Evolutionary conservation across 2,113 vertebrate species (phyloP).

Genomic region (Poeciliopsis occidentalis): DNA sequence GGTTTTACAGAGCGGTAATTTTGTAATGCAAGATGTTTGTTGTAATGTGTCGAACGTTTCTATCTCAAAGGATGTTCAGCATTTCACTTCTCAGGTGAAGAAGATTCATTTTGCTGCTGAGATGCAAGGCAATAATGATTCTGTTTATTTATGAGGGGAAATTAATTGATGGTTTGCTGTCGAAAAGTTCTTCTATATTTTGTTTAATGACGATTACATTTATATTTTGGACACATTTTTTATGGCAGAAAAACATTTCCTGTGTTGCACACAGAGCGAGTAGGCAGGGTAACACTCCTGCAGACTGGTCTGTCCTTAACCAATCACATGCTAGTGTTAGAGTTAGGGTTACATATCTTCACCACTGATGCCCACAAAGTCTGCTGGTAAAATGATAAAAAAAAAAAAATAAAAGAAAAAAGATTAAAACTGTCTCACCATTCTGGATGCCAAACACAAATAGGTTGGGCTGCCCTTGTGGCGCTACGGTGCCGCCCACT

Average conservation of each 20-base stretch:
- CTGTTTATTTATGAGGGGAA: not conserved
- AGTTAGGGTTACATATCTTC: no score
- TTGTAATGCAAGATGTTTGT: not conserved
- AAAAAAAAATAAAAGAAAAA: not conserved
- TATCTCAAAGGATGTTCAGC: no score
- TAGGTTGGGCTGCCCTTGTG: constrained; percentile 88
- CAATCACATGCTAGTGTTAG: not conserved
- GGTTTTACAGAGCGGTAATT: no score
- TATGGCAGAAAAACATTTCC: not conserved
- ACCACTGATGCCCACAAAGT: not conserved
- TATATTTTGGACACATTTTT: not conserved
- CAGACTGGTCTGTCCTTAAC: not conserved
- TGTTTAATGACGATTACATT: not conserved
- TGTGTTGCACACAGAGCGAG: not conserved
- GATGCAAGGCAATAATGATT: not conserved
- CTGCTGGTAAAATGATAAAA: not conserved
- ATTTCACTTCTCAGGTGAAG: not conserved
- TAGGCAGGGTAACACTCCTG: not conserved
- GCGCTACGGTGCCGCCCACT: constrained; percentile 85
- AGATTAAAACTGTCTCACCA: constrained; percentile 81
- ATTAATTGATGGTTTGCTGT: not conserved
- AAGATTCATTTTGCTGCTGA: not conserved
- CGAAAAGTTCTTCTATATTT: not conserved
- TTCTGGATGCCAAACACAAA: constrained; percentile 97
- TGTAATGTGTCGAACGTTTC: not conserved